Evolutionary conservation across 2,888 invertebrate species (phyloP), one percentile per base, ranked within the genome.

Genomic region (Nephrotoma guestfalica): DNA sequence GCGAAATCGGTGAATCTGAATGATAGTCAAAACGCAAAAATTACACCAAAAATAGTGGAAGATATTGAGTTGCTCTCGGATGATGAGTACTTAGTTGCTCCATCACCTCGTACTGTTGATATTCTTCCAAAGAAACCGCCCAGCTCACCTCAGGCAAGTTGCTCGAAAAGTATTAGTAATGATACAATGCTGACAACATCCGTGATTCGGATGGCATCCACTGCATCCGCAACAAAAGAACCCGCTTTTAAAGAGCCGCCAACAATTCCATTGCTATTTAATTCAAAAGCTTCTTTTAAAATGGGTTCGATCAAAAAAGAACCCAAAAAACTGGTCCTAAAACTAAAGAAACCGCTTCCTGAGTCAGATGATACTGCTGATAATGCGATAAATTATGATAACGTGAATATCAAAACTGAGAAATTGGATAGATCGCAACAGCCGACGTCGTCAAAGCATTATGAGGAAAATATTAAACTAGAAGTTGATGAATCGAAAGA

Each of bases 291-390:
- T 89, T 11, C 89, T 88, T 43, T 85, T 88, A 7, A 89, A 89
- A 87, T 89, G 89, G 71, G 89, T 89, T 4, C 9, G 9, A 18
- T 71, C 30, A 71, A 71, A 9, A 71, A 30, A 30, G 30, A 71
- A 51, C 89, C 91, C 9, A 90, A 91, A 88, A 90, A 90, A 88
- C 89, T 91, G 87, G 89, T 91, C 87, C 91, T 91, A 86, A 91
- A 91, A 88, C 90, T 91, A 88, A 91, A 91, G 18, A 87, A 87
- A 86, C 88, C 88, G 47, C 57, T 87, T 41, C 71, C 71, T 4
- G 71, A 71, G 30, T 7, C 30, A 2, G 71, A 71, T 30, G 71
- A 71, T 71, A 9, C 11, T 4, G 71, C 18, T 6, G 15, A 51
- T 51, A 51, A 6, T 51, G 15, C 51, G 71, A 11, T 30, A 71